Evolutionary conservation across 2,113 vertebrate genomes (phyloP), one percentile per base, ranked within the genome.

Genomic region (Cyanoramphus novaezelandiae): DNA sequence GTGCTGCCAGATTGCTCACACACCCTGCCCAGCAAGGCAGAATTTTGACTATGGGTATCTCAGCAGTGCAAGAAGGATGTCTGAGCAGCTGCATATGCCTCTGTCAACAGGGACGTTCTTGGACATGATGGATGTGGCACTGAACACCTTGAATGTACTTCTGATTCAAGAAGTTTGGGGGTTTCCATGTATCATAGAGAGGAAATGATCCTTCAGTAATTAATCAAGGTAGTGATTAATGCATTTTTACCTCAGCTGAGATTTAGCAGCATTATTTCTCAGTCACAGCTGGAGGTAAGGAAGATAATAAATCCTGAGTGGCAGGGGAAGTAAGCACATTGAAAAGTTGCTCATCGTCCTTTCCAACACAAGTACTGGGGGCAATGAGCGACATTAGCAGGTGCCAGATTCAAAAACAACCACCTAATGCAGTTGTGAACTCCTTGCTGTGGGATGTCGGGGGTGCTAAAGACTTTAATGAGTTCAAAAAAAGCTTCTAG

Each of bases 221-320:
- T 94, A 95, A 93, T 95, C 94, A 95, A 95, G 80, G 57, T 86
- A 86, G 89, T 93, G 94, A 96, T 97, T 91, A 93, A 95, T 95
- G 57, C 52, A 33, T 92, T 96, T 94, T 89, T 91, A 88, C 77
- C 74, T 91, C 88, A 92, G 65, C 50, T 82, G 94, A 92, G 77
- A 93, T 89, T 96, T 92, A 84, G 90, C 74, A 91, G 75, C 74
- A 55, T 95, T 93, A 89, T 91, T 95, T 95, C 69, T 86, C 91
- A 91, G 65, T 84, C 94, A 89, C 93, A 97, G 89, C 95, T 95
- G 91, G 92, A 96, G 57, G 55, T 57, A 93, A 95, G 65, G 39
- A 95, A 91, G 93, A 89, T 91, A 84, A 96, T 95, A 92, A 95
- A 93, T 92, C 68, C 91, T 92, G 74, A 93, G 77, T 91, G 94